phyloP scores from a whole-genome alignment of 2,888 invertebrate species.

The Ophraella communa region DNA sequence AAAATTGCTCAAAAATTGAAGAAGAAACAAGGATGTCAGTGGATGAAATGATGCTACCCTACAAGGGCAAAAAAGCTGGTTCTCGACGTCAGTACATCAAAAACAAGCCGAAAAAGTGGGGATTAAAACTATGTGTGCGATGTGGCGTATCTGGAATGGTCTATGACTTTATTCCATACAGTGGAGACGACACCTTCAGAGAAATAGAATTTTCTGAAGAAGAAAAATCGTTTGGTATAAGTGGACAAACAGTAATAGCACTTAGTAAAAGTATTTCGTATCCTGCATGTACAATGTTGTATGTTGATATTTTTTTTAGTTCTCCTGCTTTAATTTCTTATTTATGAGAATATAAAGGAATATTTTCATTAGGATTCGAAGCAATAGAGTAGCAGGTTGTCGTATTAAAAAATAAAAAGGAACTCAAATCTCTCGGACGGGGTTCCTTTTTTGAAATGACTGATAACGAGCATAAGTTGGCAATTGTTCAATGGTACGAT shows the following conservation, averaged over 20 bases:
- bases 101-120: slow-evolving; percentile 36
- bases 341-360: slow-evolving; percentile 8
- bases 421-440: background rate
- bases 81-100: slow-evolving; percentile 2
- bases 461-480: background rate
- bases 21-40: slow-evolving; percentile 21
- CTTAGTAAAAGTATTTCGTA: slow-evolving; percentile 10
- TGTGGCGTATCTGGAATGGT: no score
- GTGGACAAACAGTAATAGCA: slow-evolving; percentile 12
- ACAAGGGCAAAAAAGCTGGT: slow-evolving; percentile 13
- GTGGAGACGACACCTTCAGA: background rate
- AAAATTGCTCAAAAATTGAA: slow-evolving; percentile 32
- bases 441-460: background rate
- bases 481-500: slow-evolving; percentile 19
- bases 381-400: slow-evolving; percentile 8
- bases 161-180: no score
- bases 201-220: slow-evolving; percentile 5
- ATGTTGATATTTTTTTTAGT: slow-evolving; percentile 18
- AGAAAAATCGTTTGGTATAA: slow-evolving; percentile 11
- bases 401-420: slow-evolving; percentile 6
- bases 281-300: slow-evolving; percentile 10
- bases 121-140: slow-evolving; percentile 36
- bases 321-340: no score
- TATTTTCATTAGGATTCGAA: slow-evolving; percentile 10
- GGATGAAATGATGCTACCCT: slow-evolving; percentile 36